Percentiles rank a stretch among this genome's conserved stretches.
Evolutionary conservation across 1,140 invertebrate species (phyloP).

Genomic region (Brachystomella parvula): DNA sequence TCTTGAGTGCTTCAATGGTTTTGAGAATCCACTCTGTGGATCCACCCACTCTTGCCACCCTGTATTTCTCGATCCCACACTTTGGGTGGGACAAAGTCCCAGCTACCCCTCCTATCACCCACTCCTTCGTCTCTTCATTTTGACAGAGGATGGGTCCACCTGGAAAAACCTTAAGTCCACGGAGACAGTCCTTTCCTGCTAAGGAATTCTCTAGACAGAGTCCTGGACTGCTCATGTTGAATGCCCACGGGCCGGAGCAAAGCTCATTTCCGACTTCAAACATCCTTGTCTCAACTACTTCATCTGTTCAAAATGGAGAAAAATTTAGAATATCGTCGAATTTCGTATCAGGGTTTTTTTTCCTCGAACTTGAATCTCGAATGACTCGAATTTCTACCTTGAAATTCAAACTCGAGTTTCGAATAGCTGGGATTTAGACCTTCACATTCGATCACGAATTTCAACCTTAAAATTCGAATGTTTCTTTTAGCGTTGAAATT

Average conservation of each 20-base stretch:
- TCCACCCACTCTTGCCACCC: constrained; percentile 24
- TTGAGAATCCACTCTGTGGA: constrained; percentile 38
- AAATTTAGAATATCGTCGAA: background rate
- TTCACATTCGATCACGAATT: no score
- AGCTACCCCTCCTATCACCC: constrained; percentile 33
- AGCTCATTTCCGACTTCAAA: constrained; percentile 28
- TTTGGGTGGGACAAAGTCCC: constrained; percentile 27
- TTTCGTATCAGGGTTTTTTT: background rate
- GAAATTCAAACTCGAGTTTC: no score
- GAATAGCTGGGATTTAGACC: no score
- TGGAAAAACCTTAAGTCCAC: constrained; percentile 32
- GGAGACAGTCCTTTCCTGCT: constrained; percentile 31
- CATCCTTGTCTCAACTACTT: constrained; percentile 36
- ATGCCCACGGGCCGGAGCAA: constrained; percentile 2
- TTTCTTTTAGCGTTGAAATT: no score
- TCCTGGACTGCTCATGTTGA: constrained; percentile 15
- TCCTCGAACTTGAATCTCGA: no score
- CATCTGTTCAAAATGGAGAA: constrained; percentile 21
- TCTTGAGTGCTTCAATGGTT: constrained; percentile 36
- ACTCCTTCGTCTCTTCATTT: constrained; percentile 38
- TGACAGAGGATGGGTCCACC: constrained; percentile 35
- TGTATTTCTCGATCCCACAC: constrained; percentile 36
- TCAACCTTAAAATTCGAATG: no score
- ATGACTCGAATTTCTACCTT: no score
- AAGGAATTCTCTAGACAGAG: constrained; percentile 36